Evolutionary conservation across 2,888 invertebrate genomes (phyloP), one percentile per base, ranked within the genome.

Genomic region (Carpatolechia fugitivella): DNA sequence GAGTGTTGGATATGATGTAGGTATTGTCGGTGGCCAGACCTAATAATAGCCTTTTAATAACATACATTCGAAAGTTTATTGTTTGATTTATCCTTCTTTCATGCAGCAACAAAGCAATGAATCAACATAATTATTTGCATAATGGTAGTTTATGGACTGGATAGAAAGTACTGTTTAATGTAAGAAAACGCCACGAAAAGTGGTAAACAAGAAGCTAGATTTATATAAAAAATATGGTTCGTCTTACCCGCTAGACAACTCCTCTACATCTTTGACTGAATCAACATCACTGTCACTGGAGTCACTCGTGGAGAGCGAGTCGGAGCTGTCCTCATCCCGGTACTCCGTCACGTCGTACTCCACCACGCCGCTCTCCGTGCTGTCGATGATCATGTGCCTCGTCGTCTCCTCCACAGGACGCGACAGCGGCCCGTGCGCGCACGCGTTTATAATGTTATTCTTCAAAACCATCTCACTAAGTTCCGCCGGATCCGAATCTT

Each of bases 381-480:
- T 80, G 68, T 90, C 88, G 65, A 90, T 89, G 52, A 90, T 88
- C 88, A 90, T 90, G 57, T 87, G 86, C 59, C 85, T 77, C 4
- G 76, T 78, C 14, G 77, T 73, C 59, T 82, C 83, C 52, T 82
- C 63, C 29, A 57, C 68, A 46, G 76, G 65, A 55, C 78, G 68
- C 53, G 82, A 77, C 63, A 86, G 59, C 3, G 90, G 90, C 3
- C 90, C 90, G 65, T 90, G 90, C 59, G 88, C 86, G 63, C 89
- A 89, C 35, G 90, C 90, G 61, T 90, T 90, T 62, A 90, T 90
- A 52, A 90, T 87, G 60, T 90, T 90, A 74, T 90, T 89, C 62
- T 89, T 90, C 57, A 89, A 71, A 56, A 90, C 90, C 89, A 90
- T 90, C 60, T 88, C 88, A 76, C 85, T 90, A 24, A 86, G 71